Percentiles rank a stretch among this genome's conserved stretches.
These are phyloP conservation scores for Grallaria varia DNA, from an alignment of 2,113 vertebrate genomes.

Conservation along the genomic window DNA sequence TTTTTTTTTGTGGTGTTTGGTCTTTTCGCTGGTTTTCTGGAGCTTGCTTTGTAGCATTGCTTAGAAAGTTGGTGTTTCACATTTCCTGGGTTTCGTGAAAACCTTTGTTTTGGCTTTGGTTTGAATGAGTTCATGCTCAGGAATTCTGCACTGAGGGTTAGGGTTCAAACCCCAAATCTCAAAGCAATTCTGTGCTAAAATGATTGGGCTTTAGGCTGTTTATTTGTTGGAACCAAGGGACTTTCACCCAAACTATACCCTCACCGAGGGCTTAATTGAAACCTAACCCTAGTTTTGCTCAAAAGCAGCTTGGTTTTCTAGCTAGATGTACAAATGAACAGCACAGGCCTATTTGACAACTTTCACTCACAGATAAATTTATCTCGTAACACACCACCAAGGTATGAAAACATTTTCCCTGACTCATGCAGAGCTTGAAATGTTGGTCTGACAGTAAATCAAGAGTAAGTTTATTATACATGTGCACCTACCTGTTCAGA, in stretches of 20 bases:
- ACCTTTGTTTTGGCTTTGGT: slow-evolving; percentile 39
- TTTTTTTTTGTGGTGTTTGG: not conserved
- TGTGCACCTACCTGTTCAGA: rapidly evolving
- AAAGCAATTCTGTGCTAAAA: slow-evolving; percentile 43
- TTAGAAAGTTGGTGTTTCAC: slow-evolving; percentile 17
- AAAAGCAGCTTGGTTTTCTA: not conserved
- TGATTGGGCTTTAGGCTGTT: slow-evolving; percentile 14
- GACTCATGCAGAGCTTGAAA: not conserved
- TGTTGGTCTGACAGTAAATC: not conserved
- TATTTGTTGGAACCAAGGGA: slow-evolving; percentile 20
- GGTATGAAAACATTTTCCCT: not conserved
- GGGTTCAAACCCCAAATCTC: slow-evolving; percentile 42
- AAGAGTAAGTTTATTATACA: not conserved
- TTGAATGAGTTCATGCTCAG: slow-evolving; percentile 42
- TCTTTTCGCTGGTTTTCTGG: not conserved
- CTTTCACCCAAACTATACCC: not conserved
- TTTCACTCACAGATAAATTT: not conserved
- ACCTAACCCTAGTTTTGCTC: not conserved
- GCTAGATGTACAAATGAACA: not conserved
- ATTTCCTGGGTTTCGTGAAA: slow-evolving; percentile 30
- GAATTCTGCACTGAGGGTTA: slow-evolving; percentile 16
- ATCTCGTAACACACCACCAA: not conserved
- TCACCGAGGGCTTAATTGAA: not conserved
- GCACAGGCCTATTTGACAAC: not conserved
- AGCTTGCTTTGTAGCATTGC: not conserved